These are phyloP conservation scores for Notechis scutatus DNA, from an alignment of 2,113 vertebrate genomes.

Conservation along the genomic window DNA sequence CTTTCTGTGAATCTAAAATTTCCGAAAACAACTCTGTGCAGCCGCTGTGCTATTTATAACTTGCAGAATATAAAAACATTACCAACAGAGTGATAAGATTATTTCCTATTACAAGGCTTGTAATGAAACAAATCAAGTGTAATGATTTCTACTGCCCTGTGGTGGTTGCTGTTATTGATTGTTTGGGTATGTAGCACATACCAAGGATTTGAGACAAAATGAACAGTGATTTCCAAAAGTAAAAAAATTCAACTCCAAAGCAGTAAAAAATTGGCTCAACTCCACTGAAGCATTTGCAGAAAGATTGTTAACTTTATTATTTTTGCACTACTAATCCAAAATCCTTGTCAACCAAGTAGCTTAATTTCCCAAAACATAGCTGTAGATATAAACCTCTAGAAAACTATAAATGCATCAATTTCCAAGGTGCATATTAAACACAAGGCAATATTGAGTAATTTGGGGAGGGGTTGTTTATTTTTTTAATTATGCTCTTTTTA, in stretches of 20 bases:
- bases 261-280: constrained; percentile 16
- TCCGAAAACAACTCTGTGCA: background rate
- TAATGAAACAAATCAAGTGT: constrained; percentile 32
- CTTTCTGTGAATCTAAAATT: background rate
- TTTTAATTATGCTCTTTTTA: background rate
- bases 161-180: background rate
- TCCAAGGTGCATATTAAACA: background rate
- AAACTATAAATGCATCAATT: background rate
- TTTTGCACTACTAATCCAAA: constrained; percentile 30
- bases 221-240: constrained; percentile 29
- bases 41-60: fast-evolving
- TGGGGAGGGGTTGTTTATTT: background rate
- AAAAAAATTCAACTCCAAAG: constrained; percentile 32
- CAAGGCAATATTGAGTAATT: background rate
- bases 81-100: constrained; percentile 16
- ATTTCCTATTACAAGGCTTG: background rate
- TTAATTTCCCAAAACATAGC: constrained; percentile 25
- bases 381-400: constrained; percentile 21
- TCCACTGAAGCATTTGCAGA: constrained; percentile 28
- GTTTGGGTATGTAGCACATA: constrained; percentile 6
- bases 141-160: background rate
- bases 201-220: constrained; percentile 23
- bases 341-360: constrained; percentile 37
- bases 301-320: constrained; percentile 53
- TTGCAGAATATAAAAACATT: background rate